Base-by-base conservation (phyloP, 2,888 invertebrate species). In the Troides oblongomaculatus region DNA sequence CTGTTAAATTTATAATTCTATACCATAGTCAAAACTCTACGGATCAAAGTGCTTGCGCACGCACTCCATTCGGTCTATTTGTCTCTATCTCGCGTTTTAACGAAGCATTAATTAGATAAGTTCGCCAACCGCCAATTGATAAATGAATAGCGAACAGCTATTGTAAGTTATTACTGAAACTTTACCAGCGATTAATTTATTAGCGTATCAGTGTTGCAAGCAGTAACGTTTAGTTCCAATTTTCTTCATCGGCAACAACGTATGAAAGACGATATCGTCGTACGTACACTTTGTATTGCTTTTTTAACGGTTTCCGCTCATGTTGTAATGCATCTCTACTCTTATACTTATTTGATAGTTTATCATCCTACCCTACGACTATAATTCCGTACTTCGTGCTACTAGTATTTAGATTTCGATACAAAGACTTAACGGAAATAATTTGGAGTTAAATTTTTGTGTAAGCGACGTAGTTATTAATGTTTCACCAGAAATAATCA, bases 31-130 rank as follows among this genome's bases (percentile, higher is more conserved):
- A 17, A 39, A n/a, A 21, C 23, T 14, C 53, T 53, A 23, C 50
- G 30, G 36, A 25, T 18, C 57, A 65, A 43, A 61, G 10, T 57
- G 25, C 17, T 17, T 21, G 18, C 56, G 36, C 57, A 60, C 57
- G 17, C 25, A 57, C 30, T 18, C 18, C 10, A 36, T 61, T 57
- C n/a, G 66, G 70, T 70, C 71, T 74, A 77, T 74, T 74, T 75
- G 71, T 75, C 72, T 76, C 78, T 81, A 82, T 81, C 79, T 79
- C 65, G 69, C 74, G 82, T 81, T 81, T 82, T 82, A 84, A 84
- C 83, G 82, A 83, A 84, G 79, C 84, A 78, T 84, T 83, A 83
- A 85, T 85, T 85, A 82, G 83, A 86, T 84, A 81, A 82, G 76
- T 78, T 76, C 79, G 78, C 73, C 76, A 75, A 78, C 73, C 77